Base-by-base conservation (phyloP, 2,888 invertebrate species). In the Anticlea derivata region DNA sequence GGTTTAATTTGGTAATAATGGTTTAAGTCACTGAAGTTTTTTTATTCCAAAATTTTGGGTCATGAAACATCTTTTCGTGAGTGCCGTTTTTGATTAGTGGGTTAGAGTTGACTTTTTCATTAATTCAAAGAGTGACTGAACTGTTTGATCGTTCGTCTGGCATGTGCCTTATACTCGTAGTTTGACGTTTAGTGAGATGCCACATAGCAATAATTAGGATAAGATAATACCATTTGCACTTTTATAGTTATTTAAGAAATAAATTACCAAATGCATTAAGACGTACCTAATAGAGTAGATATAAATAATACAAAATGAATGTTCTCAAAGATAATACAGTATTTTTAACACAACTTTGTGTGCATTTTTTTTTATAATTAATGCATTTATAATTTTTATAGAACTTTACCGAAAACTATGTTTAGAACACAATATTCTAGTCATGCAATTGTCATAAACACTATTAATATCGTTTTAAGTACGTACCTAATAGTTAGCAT, bases 211-310 rank as follows among this genome's bases (percentile, higher is more conserved):
- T 62, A 62, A 62, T 33, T 59, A 59, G 39, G 6, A 20, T 40
- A 59, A 55, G 33, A 55, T n/a, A n/a, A n/a, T n/a, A n/a, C n/a
- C n/a, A n/a, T 55, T 51, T 55, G 60, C 60, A 60, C 54, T 58
- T 61, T 58, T 54, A 38, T 43, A 40, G 12, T n/a, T 38, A 23
- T 26, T n/a, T 10, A 26, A 8, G 13, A 29, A 40, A 20, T 30
- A 30, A 22, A 13, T 12, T 29, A 39, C 20, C 29, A 37, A 29
- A 23, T 30, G 7, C n/a, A 33, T 31, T 23, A 17, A 7, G 7
- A 23, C 2, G 7, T 23, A 11, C 2, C 3, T 23, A 11, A 11
- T 20, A 20, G 0, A 33, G 35, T 11, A 22, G 7, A 34, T 22
- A 7, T 35, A n/a, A n/a, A 24, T n/a, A 13, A 24, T 13, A 37